phyloP scores from a whole-genome alignment of 2,888 invertebrate species.

The Scaptomyza tumidula region DNA sequence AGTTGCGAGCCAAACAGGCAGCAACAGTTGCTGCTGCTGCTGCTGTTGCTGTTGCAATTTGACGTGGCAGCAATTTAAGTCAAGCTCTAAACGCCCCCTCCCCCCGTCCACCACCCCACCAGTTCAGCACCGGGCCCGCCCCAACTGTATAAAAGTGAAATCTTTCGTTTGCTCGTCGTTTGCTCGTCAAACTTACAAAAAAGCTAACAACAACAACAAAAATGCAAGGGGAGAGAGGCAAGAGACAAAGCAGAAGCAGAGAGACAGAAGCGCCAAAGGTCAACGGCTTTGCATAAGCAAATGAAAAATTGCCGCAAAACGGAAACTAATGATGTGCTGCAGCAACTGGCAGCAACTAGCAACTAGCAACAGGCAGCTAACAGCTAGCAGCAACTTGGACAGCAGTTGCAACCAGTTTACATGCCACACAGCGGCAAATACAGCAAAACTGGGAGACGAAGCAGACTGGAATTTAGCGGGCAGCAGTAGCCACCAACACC shows the following conservation, averaged over 20 bases:
- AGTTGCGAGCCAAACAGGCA: constrained; percentile 40
- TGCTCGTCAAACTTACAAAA: constrained; percentile 15
- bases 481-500: not conserved
- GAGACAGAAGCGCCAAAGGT: constrained; percentile 57
- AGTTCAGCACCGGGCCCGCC: not conserved
- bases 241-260: constrained; percentile 4
- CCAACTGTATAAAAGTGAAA: constrained; percentile 69
- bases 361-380: not conserved
- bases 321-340: constrained; percentile 82
- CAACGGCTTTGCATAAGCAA: constrained; percentile 77
- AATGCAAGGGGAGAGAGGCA: not conserved
- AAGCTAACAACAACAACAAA: not conserved
- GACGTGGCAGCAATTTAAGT: constrained; percentile 60
- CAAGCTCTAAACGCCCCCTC: constrained; percentile 26
- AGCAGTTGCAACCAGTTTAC: constrained; percentile 58
- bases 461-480: constrained; percentile 69
- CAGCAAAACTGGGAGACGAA: constrained; percentile 47
- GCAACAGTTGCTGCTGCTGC: constrained; percentile 26
- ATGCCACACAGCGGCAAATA: constrained; percentile 22
- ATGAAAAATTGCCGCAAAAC: constrained; percentile 82
- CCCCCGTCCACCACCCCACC: not conserved
- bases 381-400: constrained; percentile 9
- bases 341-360: constrained; percentile 40
- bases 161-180: constrained; percentile 45
- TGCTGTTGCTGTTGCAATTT: constrained; percentile 44